Conservation (phyloP, 2,888 invertebrate species). For the Brenthis hecate region DNA sequence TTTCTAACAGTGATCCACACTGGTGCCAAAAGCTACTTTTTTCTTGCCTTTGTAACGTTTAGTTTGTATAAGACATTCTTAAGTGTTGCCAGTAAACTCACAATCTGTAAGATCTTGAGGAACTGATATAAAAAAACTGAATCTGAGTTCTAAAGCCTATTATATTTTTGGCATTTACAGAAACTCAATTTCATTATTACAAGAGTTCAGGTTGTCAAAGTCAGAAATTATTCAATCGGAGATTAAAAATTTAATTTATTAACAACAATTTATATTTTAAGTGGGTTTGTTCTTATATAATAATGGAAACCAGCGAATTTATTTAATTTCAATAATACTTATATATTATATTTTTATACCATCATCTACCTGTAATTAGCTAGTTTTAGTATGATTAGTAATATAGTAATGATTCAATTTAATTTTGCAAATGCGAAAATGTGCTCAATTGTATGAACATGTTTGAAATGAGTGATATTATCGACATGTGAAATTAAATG, state of each 20-base stretch:
- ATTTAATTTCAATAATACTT: conserved; percentile 15
- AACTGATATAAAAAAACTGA: too few relatives aligned
- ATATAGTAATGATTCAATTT: too few relatives aligned
- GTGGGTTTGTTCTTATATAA: neutral
- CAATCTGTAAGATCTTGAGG: too few relatives aligned
- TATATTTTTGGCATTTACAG: too few relatives aligned
- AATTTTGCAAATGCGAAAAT: neutral
- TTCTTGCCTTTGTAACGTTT: neutral
- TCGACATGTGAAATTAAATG: too few relatives aligned
- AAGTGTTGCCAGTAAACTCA: too few relatives aligned
- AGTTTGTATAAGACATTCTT: too few relatives aligned
- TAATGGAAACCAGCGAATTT: conserved; percentile 24
- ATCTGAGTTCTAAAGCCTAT: too few relatives aligned
- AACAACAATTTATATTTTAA: neutral
- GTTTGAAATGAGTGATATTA: neutral
- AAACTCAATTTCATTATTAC: too few relatives aligned
- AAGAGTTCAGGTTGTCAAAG: too few relatives aligned
- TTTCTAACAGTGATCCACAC: conserved; percentile 4
- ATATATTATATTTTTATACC: conserved; percentile 15
- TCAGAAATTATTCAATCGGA: too few relatives aligned
- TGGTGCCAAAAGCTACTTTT: neutral
- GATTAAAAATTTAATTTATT: too few relatives aligned
- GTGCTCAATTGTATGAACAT: conserved; percentile 7
- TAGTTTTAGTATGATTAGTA: neutral
- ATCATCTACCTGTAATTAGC: conserved; percentile 26